phyloP scores from a whole-genome alignment of 2,113 vertebrate species.

The Urocynchramus pylzowi region DNA sequence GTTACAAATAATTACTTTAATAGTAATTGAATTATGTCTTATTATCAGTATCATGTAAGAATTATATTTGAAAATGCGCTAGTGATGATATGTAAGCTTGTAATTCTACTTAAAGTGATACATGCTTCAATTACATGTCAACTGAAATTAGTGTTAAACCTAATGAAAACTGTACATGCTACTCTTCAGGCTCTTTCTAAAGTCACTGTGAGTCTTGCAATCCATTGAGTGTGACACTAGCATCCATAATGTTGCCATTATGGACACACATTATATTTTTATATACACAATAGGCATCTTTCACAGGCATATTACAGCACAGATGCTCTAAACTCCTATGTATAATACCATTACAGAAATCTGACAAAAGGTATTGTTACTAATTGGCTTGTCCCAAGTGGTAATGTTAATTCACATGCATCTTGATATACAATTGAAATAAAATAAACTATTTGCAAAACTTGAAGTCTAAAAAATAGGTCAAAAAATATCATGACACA shows the following conservation, averaged over 20 bases:
- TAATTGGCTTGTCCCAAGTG: background rate
- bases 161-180: background rate
- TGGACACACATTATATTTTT: background rate
- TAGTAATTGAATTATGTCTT: constrained; percentile 34
- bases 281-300: background rate
- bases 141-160: background rate
- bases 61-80: background rate
- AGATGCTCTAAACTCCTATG: background rate
- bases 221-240: background rate
- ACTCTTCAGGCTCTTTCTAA: background rate
- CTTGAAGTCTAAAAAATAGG: background rate
- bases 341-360: background rate
- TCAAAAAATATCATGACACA: background rate
- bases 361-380: background rate
- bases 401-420: background rate
- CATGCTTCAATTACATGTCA: background rate
- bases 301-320: background rate
- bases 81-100: background rate
- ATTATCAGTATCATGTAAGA: background rate
- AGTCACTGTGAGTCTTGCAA: background rate
- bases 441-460: background rate
- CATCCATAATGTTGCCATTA: background rate
- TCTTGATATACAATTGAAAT: background rate
- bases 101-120: background rate
- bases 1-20: constrained; percentile 44